A percentile compares a stretch with the other conserved stretches of the same genome.
Evolutionary conservation across 1,140 invertebrate species (phyloP).

Genomic region (Heliconius hewitsoni): DNA sequence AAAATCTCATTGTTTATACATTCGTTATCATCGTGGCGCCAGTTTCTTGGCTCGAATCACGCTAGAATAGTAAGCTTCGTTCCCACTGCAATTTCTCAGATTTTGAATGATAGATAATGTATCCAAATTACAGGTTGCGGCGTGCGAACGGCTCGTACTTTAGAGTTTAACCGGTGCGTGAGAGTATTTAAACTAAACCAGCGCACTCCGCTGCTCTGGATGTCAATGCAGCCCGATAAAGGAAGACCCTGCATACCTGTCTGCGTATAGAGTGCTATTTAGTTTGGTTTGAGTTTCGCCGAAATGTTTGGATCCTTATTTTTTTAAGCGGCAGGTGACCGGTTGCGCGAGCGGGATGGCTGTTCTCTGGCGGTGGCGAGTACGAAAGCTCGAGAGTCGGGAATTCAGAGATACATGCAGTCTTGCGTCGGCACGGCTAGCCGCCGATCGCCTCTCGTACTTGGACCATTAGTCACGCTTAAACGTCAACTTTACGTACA

Average conservation of each 20-base stretch:
- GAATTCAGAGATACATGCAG: constrained; percentile 51
- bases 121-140: constrained; percentile 61
- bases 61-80: constrained; percentile 42
- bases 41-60: constrained; percentile 36
- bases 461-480: constrained; percentile 29
- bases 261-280: constrained; percentile 57
- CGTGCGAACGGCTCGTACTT: constrained; percentile 52
- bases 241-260: constrained; percentile 56
- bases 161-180: constrained; percentile 37
- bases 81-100: constrained; percentile 61
- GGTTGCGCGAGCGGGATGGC: constrained; percentile 65
- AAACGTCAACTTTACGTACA: constrained; percentile 65
- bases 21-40: constrained; percentile 55
- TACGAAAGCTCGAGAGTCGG: constrained; percentile 62
- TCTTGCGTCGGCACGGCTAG: constrained; percentile 63
- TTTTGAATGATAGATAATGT: constrained; percentile 66
- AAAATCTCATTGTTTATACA: constrained; percentile 65
- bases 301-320: constrained; percentile 72
- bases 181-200: constrained; percentile 39
- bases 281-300: constrained; percentile 68
- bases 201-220: constrained; percentile 28
- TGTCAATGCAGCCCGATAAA: constrained; percentile 41
- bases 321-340: constrained; percentile 73
- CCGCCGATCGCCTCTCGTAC: constrained; percentile 53
- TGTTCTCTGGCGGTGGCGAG: constrained; percentile 35